Percentiles rank a stretch among this genome's conserved stretches.
phyloP scores from a whole-genome alignment of 2,113 vertebrate species.

The Pipra filicauda region DNA sequence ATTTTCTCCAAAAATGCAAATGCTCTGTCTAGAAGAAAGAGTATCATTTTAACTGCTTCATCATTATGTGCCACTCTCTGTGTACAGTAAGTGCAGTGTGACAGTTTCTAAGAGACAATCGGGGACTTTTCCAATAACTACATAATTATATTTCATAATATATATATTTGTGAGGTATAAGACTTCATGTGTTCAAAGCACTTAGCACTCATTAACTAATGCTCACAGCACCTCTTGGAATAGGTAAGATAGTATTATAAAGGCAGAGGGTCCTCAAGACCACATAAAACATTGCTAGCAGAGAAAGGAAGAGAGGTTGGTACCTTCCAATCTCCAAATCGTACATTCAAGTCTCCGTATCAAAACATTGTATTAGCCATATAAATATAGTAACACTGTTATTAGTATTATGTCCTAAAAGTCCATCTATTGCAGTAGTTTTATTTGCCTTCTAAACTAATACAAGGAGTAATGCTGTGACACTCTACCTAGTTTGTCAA shows the following conservation, averaged over 20 bases:
- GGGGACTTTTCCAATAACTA: slow-evolving; percentile 17
- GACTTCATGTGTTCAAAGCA: neutral
- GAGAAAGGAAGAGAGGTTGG: neutral
- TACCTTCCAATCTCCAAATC: neutral
- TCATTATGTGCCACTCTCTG: slow-evolving; percentile 26
- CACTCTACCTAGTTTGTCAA: neutral
- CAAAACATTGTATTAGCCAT: neutral
- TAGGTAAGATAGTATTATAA: neutral
- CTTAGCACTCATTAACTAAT: neutral
- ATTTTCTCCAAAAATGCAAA: slow-evolving; percentile 47
- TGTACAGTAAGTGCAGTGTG: neutral
- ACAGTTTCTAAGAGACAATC: neutral
- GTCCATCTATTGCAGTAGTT: neutral
- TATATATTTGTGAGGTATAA: neutral
- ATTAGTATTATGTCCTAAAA: neutral
- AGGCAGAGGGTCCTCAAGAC: neutral
- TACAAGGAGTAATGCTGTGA: neutral
- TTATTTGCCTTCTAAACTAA: neutral
- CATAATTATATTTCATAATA: slow-evolving; percentile 10
- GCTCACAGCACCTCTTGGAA: neutral
- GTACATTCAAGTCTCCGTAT: neutral
- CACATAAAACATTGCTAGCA: neutral
- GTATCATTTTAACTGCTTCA: slow-evolving; percentile 23
- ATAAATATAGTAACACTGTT: neutral
- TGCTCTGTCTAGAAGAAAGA: slow-evolving; percentile 37